Conservation (phyloP, 2,113 vertebrate species). For the Phyllostomus hastatus region DNA sequence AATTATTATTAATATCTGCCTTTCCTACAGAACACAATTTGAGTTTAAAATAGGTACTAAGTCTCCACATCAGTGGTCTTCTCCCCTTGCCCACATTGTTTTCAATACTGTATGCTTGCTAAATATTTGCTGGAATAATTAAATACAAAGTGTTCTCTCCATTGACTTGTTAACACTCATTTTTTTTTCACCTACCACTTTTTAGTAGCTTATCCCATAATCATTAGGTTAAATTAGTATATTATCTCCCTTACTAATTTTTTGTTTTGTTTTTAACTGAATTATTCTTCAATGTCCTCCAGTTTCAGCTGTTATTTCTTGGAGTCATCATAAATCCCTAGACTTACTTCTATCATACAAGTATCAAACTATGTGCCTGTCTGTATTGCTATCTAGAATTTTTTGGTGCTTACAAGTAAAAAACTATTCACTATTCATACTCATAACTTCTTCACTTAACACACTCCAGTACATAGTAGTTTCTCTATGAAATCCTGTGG, state of each 20-base stretch:
- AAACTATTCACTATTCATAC: not conserved
- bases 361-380: not conserved
- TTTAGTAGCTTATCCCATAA: not conserved
- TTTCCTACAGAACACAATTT: not conserved
- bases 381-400: not conserved
- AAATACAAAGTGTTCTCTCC: not conserved
- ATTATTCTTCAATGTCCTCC: not conserved
- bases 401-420: not conserved
- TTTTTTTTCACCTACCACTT: not conserved
- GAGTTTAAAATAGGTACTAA: not conserved
- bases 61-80: not conserved
- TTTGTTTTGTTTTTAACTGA: not conserved
- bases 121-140: not conserved
- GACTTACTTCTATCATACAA: not conserved
- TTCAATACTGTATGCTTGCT: not conserved
- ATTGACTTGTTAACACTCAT: not conserved
- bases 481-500: not conserved
- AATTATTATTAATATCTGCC: not conserved
- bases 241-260: not conserved
- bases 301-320: not conserved
- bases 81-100: not conserved
- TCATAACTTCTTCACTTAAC: not conserved
- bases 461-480: not conserved
- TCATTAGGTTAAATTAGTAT: not conserved
- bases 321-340: not conserved